Evolutionary conservation across 2,888 invertebrate species (phyloP).

Genomic region (Therioaphis trifolii): DNA sequence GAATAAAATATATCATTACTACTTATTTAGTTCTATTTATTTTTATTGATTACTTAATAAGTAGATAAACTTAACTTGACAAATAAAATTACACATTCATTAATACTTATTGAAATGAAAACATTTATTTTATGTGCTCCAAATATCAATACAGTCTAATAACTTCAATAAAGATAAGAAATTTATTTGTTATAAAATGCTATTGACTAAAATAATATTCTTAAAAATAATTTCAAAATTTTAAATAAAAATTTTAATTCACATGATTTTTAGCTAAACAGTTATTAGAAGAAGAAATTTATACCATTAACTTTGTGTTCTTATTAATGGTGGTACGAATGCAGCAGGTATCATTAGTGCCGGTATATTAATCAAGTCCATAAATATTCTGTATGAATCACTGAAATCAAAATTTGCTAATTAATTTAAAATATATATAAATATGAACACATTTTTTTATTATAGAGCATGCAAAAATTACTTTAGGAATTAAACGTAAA

Average conservation of each 20-base stretch:
- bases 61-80: not conserved
- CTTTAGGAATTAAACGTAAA: too few relatives aligned
- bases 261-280: not conserved
- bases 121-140: conserved; percentile 18
- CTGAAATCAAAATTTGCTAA: conserved; percentile 72
- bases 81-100: not conserved
- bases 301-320: conserved; percentile 66
- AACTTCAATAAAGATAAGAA: not conserved
- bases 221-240: not conserved
- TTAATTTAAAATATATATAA: conserved; percentile 4
- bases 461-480: too few relatives aligned
- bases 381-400: conserved; percentile 97
- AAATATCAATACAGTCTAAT: not conserved
- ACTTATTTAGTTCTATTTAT: too few relatives aligned
- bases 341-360: conserved; percentile 94
- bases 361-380: conserved; percentile 96
- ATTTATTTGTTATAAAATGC: not conserved
- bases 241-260: not conserved
- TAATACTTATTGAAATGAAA: conserved; percentile 11
- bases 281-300: not conserved
- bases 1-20: not conserved
- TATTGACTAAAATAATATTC: not conserved
- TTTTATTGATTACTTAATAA: not conserved
- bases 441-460: too few relatives aligned
- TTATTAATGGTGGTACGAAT: conserved; percentile 88